Conservation (phyloP, 2,888 invertebrate species). For the Cheilosia pagana region DNA sequence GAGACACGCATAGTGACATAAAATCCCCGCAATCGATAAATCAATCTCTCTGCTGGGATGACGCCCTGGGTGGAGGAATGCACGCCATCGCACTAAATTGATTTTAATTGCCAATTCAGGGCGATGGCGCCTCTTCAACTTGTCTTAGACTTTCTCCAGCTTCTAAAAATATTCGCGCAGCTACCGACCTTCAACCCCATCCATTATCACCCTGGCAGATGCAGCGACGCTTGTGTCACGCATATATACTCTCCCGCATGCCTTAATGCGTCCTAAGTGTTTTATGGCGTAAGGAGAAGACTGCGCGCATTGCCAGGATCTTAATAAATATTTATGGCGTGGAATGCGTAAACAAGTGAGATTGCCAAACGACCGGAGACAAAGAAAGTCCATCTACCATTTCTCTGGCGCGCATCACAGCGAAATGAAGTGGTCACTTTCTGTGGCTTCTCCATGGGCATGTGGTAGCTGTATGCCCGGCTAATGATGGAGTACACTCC, state of each 20-base stretch:
- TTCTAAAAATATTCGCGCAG: slow-evolving; percentile 59
- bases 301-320: slow-evolving; percentile 68
- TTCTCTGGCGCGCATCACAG: slow-evolving; percentile 34
- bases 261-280: slow-evolving; percentile 66
- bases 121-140: slow-evolving; percentile 51
- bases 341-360: slow-evolving; percentile 74
- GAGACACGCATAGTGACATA: slow-evolving; percentile 18
- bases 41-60: slow-evolving; percentile 38
- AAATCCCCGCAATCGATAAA: slow-evolving; percentile 71
- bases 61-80: slow-evolving; percentile 41
- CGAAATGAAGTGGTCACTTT: slow-evolving; percentile 64
- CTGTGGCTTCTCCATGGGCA: slow-evolving; percentile 49
- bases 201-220: slow-evolving; percentile 62
- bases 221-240: slow-evolving; percentile 54
- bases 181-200: slow-evolving; percentile 68
- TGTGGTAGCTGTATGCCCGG: slow-evolving; percentile 27
- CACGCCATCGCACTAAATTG: slow-evolving; percentile 55
- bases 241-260: slow-evolving; percentile 37
- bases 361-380: slow-evolving; percentile 39
- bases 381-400: slow-evolving; percentile 71
- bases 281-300: slow-evolving; percentile 68
- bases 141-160: slow-evolving; percentile 63
- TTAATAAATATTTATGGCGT: slow-evolving; percentile 75
- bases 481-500: slow-evolving; percentile 58
- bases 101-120: slow-evolving; percentile 68